Base-by-base conservation (phyloP, 2,888 invertebrate species). In the Hirudinaria manillensis region DNA sequence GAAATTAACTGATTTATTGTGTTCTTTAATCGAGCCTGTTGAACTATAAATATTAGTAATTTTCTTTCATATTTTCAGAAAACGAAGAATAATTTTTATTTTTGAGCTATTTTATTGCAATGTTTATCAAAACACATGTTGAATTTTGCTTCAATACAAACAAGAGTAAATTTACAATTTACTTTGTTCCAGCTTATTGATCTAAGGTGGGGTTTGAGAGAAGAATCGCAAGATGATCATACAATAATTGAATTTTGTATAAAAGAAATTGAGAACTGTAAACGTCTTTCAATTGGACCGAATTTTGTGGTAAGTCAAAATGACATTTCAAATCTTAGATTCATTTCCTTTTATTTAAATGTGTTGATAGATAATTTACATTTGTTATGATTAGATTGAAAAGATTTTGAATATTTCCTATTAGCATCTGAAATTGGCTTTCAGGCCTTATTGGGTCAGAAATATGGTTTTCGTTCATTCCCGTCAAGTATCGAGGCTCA, bases 371-470 rank as follows among this genome's bases (percentile, higher is more conserved):
- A 2, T 45, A 45, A 45, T 16, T 10, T 45, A 45, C 3, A 45
- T 45, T 45, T 7, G 16, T 45, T 45, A 45, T 16, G 13, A 45
- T 45, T 10, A 45, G 16, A 45, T 45, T 45, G 45, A 45, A 45
- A 45, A 6, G 10, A 10, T 45, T 45, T 45, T 45, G 3, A 45
- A 16, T 16, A 45, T 10, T 16, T 45, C 1, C 16, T 45, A 45
- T 45, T 45, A 45, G 1, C 16, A 45, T 45, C 16, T 45, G 45
- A 45, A 36, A 6, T 36, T 36, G 36, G 10, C 36, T 45, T 45
- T 16, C 76, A 84, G 84, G 79, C 80, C 2, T 79, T 85, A 34
- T 72, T 84, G 34, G 84, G 84, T 21, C 82, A 84, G 78, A 83
- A 82, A 74, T 84, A 84, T 78, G 84, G 84, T 19, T 79, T 77